These are phyloP conservation scores for Lasioglossum albipes DNA, from an alignment of 1,140 invertebrate species.

Conservation along the genomic window DNA sequence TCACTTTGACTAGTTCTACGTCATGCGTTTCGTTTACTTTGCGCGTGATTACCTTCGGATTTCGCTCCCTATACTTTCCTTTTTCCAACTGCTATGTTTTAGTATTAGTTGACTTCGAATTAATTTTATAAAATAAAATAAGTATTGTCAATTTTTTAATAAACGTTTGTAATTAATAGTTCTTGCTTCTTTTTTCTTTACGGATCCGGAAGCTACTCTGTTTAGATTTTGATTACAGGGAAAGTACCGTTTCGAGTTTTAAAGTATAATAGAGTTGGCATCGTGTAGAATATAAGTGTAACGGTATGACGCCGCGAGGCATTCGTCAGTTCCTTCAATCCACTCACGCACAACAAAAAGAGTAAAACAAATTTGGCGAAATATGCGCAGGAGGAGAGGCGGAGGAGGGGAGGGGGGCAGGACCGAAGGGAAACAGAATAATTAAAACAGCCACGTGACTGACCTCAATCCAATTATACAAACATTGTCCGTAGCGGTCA, in stretches of 20 bases:
- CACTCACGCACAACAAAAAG: constrained; percentile 4
- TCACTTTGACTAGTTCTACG: background rate
- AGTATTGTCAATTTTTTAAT: constrained; percentile 50
- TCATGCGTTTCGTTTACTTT: background rate
- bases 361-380: constrained; percentile 38
- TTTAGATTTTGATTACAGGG: too few relatives aligned
- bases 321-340: background rate
- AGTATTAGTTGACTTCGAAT: constrained; percentile 37
- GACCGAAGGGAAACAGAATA: constrained; percentile 17
- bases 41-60: background rate
- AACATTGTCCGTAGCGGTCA: constrained; percentile 36
- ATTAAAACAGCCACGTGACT: constrained; percentile 49
- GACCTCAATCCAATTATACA: constrained; percentile 64
- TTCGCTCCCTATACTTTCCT: constrained; percentile 12
- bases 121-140: constrained; percentile 40
- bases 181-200: background rate
- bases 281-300: background rate
- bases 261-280: background rate
- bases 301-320: background rate
- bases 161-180: constrained; percentile 42
- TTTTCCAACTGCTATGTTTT: constrained; percentile 7
- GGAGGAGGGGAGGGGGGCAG: background rate
- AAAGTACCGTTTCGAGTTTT: too few relatives aligned
- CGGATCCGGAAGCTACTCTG: background rate
- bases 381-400: constrained; percentile 1